Evolutionary conservation across 2,888 invertebrate species (phyloP), one percentile per base, ranked within the genome.

Genomic region (Crioceris asparagi): DNA sequence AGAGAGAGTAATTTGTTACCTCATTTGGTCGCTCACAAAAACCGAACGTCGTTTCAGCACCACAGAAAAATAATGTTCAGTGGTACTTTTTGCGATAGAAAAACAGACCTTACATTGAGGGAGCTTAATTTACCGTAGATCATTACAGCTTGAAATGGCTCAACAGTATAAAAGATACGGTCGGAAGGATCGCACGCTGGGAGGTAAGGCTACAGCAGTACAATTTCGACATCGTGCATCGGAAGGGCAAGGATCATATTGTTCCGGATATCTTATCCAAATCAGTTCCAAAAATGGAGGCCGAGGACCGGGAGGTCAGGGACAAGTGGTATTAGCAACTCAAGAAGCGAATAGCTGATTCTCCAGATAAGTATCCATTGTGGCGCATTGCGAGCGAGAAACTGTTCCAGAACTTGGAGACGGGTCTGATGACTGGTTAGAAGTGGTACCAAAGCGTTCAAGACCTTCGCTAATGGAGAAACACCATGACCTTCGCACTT

Each of bases 241-340:
- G 42, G 1, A 36, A 32, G 6, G 44, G 44, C 2, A 35, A 32
- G 26, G 37, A 36, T 2, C 29, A 45, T 19, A 23, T 44, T 3
- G 36, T 42, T 3, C 46, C 44, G 11, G 41, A 44, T 31, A 19
- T 30, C 10, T 25, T 37, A 19, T 17, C 29, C 18, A 29, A 35
- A 31, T 29, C 2, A 30, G 19, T 25, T 16, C 12, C 12, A n/a
- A n/a, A n/a, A n/a, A n/a, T n/a, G n/a, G n/a, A n/a, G n/a, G n/a
- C n/a, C n/a, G n/a, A n/a, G n/a, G n/a, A n/a, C n/a, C n/a, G n/a
- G n/a, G n/a, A 32, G n/a, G 35, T 27, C 8, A 30, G 10, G 17
- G 46, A 47, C 35, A 26, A 10, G n/a, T 51, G 46, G 49, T 50
- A 48, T 29, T 11, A 26, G 3, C 32, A 34, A 14, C 41, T 51